Evolutionary conservation across 2,888 invertebrate genomes (phyloP).

Genomic region (Ochropleura leucogaster): DNA sequence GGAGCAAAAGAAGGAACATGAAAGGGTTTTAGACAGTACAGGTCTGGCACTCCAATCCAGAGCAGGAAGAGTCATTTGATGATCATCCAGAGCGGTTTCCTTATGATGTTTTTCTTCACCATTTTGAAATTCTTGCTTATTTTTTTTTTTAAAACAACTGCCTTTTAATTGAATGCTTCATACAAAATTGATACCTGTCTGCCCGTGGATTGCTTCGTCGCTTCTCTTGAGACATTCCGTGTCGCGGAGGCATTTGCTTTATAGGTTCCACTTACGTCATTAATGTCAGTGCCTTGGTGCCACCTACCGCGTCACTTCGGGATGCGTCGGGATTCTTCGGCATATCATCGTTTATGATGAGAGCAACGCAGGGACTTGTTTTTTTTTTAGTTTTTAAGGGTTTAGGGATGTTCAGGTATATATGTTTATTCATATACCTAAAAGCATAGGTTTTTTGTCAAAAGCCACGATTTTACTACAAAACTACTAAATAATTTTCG

Average conservation of each 20-base stretch:
- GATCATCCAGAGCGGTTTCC: not conserved
- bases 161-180: constrained; percentile 28
- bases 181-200: constrained; percentile 39
- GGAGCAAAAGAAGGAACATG: no score
- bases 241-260: constrained; percentile 50
- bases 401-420: not conserved
- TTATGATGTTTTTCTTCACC: not conserved
- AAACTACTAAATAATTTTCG: not conserved
- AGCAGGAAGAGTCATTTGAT: no score
- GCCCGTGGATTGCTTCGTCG: constrained; percentile 32
- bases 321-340: constrained; percentile 44
- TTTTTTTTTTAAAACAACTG: not conserved
- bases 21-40: no score
- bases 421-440: not conserved
- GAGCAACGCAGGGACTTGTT: not conserved
- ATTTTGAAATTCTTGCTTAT: not conserved
- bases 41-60: no score
- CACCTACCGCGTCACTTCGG: constrained; percentile 56
- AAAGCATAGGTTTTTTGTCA: not conserved
- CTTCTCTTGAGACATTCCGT: constrained; percentile 44
- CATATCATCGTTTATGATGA: constrained; percentile 15
- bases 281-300: constrained; percentile 44
- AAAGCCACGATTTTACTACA: not conserved
- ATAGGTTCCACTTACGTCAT: constrained; percentile 53
- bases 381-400: not conserved